Base-by-base conservation (phyloP, 2,888 invertebrate genomes). In the Oligia fasciuncula region DNA sequence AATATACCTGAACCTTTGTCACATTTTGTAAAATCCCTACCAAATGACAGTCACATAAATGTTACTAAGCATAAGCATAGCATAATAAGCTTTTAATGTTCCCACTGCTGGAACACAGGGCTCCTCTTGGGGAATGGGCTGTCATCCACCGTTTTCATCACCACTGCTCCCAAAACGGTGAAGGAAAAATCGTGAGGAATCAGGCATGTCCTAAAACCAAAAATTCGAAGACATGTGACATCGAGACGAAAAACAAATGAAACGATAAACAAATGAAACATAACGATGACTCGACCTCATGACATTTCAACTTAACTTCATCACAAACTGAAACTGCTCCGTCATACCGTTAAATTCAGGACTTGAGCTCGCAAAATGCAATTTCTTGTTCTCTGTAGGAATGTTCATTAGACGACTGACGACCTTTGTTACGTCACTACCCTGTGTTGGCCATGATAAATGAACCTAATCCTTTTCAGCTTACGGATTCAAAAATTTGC, bases 391-490 rank as follows among this genome's bases (percentile, higher is more conserved):
- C 84, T 77, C 85, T 80, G 76, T 51, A 54, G 79, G 83, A 85
- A 84, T 81, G 85, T 91, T 91, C 89, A 90, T 90, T 89, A 90
- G 86, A 84, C 68, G 67, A 76, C 70, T 74, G 79, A 73, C 76
- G 79, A 87, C 91, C 90, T 91, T 87, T 88, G 90, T 91, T 84
- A 87, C 86, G 88, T 89, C 88, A 88, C 80, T 77, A 63, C 81
- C 84, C 83, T 84, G 80, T 73, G 84, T 85, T 79, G 81, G 85
- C 87, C 79, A 77, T 91, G 90, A 91, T 91, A 89, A 91, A 91
- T 91, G 89, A 83, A 81, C 77, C 85, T 88, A 90, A 91, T 91
- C 88, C 91, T 86, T 90, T 91, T 88, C 84, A 81, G 88, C 85
- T 84, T 82, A 86, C 87, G 86, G 84, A 84, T 85, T 90, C 84